Evolutionary conservation across 2,888 invertebrate genomes (phyloP), one percentile per base, ranked within the genome.

Genomic region (Lottia gigantea): DNA sequence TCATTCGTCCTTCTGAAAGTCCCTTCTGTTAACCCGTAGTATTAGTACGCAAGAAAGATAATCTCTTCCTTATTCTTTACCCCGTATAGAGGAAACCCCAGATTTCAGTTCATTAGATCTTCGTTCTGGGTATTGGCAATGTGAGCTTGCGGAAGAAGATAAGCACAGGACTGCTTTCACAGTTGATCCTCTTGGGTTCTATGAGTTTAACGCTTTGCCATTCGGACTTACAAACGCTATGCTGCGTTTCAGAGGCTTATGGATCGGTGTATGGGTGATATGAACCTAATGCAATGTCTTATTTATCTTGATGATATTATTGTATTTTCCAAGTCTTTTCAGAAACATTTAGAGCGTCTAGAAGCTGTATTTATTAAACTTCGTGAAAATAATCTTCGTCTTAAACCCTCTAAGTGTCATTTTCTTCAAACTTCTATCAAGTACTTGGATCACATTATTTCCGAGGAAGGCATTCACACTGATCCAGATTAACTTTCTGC

Each of bases 201-300:
- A 68, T 55, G 70, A 75, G 62, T 71, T 61, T 62, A 69, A 67
- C 31, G 31, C 66, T 6, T 68, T 74, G 71, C 71, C 70, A 0
- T 75, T 73, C 46, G 75, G 75, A 16, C 46, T 71, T 6, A 63
- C 63, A 2, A 71, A 73, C 46, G 71, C 75, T 14, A 68, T 7
- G 65, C 72, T 7, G 68, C 71, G 1, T 75, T 75, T n/a, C 73
- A 75, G 62, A n/a, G 71, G n/a, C 26, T 75, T 0, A 73, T 73
- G 71, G 74, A 74, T 46, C 15, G 23, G 2, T 46, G 62, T 16
- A 66, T 72, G 66, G 62, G 64, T 12, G 72, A 67, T 23, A 40
- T 72, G 31, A 62, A 64, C 31, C 47, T 67, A 25, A 15, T 47
- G n/a, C 26, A 62, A 19, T 64, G 67, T 46, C 45, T 47, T n/a